These are phyloP conservation scores for Tetrao urogallus DNA, from an alignment of 2,113 vertebrate species.

Conservation along the genomic window DNA sequence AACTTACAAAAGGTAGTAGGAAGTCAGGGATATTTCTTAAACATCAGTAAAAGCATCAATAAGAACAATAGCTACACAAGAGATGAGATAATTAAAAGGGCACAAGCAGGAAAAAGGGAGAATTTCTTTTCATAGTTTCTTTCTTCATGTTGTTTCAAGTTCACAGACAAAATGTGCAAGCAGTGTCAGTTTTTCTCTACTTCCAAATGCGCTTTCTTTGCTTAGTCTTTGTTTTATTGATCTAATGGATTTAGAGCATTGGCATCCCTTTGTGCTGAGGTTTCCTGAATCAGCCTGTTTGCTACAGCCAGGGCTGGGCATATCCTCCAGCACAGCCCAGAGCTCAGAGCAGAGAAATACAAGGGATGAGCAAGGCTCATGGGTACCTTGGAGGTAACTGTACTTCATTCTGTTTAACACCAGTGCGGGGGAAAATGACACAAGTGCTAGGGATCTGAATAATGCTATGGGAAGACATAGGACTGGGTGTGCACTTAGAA, in stretches of 20 bases:
- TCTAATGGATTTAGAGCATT: constrained; percentile 45
- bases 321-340: neutral
- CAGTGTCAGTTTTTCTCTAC: constrained; percentile 15
- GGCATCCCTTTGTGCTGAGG: constrained; percentile 31
- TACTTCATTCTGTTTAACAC: neutral
- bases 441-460: neutral
- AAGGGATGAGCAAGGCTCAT: neutral
- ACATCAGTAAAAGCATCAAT: constrained; percentile 4
- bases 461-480: neutral
- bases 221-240: constrained; percentile 41
- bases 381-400: neutral
- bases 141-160: constrained; percentile 28
- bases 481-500: neutral
- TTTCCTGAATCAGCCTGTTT: constrained; percentile 54
- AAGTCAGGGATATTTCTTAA: constrained; percentile 45
- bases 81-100: constrained; percentile 28
- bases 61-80: constrained; percentile 26
- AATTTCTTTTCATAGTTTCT: constrained; percentile 23
- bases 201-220: constrained; percentile 37
- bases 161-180: constrained; percentile 40
- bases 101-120: constrained; percentile 11
- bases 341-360: constrained; percentile 17
- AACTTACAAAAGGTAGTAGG: constrained; percentile 33
- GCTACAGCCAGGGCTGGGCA: neutral
- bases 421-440: neutral